Conservation (phyloP, 92 coral and sea anemone genomes). For the Galaxea fascicularis region DNA sequence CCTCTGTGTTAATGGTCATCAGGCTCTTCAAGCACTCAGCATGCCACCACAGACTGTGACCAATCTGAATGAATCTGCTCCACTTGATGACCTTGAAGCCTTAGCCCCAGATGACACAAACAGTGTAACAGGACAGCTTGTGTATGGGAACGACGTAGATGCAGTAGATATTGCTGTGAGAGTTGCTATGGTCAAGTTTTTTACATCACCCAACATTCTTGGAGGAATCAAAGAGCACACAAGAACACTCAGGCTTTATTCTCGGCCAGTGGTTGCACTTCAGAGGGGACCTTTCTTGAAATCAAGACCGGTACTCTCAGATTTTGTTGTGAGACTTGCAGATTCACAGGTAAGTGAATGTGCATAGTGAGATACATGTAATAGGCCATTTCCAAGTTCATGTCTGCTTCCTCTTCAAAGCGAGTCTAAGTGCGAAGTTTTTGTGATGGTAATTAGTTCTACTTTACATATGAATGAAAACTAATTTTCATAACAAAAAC, state of each 20-base stretch:
- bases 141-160: constrained; percentile 96
- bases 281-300: constrained; percentile 90
- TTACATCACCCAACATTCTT: constrained; percentile 78
- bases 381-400: too few species aligned
- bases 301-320: constrained; percentile 83
- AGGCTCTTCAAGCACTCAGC: constrained; percentile 96
- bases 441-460: too few species aligned
- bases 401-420: too few species aligned
- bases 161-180: constrained; percentile 96
- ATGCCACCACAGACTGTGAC: constrained; percentile 86
- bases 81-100: constrained; percentile 35
- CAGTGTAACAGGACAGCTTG: constrained; percentile 53
- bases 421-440: too few species aligned
- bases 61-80: constrained; percentile 67
- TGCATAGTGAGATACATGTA: neutral
- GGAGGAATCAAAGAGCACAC: constrained; percentile 91
- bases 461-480: too few species aligned
- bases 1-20: neutral
- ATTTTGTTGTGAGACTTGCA: constrained; percentile 85
- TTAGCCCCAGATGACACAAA: constrained; percentile 52
- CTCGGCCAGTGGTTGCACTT: constrained; percentile 98
- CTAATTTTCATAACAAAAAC: too few species aligned
- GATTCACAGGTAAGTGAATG: constrained; percentile 75
- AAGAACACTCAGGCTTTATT: constrained; percentile 85
- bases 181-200: constrained; percentile 95